Evolutionary conservation across 2,113 vertebrate species (phyloP), one percentile per base, ranked within the genome.

Genomic region (Chelonoidis abingdonii): DNA sequence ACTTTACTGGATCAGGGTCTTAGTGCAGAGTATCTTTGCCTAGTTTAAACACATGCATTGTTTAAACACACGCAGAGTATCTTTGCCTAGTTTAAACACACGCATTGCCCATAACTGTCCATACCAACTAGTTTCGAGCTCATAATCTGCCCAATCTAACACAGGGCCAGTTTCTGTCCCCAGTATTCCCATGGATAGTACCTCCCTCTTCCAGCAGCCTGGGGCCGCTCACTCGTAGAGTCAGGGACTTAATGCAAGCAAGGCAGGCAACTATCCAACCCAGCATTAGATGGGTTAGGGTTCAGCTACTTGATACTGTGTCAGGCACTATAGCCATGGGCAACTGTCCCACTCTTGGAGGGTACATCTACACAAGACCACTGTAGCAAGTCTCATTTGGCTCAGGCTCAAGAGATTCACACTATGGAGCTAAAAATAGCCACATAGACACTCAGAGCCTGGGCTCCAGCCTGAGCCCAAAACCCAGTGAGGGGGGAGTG

Each of bases 171-270:
- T 24, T 41, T 12, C 19, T 78, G 41, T 14, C 75, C 24, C 22
- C 38, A 3, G 27, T 5, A 16, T 78, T 44, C 10, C 6, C 11
- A 47, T 47, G 41, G 12, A 13, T 41, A 78, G 13, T 44, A 44
- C 41, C 41, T 78, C 41, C 24, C 22, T 25, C 21, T 13, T 27
- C 25, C 75, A 27, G 24, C 41, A 11, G 24, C 13, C n/a, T 13
- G 75, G 41, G 24, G 12, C 12, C 14, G 24, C 35, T 21, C 17
- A 8, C n/a, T 72, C n/a, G 2, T 24, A 47, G 41, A 13, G 41
- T 14, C 16, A 72, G n/a, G n/a, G 38, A n/a, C 6, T 16, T 25
- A 38, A 56, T 21, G 38, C 1, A 2, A 35, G n/a, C 1, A 0
- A 59, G 44, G 27, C 47, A 24, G 54, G 29, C 69, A 21, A 72